Evolutionary conservation across 2,113 vertebrate species (phyloP).

Genomic region (Narcine bancroftii): DNA sequence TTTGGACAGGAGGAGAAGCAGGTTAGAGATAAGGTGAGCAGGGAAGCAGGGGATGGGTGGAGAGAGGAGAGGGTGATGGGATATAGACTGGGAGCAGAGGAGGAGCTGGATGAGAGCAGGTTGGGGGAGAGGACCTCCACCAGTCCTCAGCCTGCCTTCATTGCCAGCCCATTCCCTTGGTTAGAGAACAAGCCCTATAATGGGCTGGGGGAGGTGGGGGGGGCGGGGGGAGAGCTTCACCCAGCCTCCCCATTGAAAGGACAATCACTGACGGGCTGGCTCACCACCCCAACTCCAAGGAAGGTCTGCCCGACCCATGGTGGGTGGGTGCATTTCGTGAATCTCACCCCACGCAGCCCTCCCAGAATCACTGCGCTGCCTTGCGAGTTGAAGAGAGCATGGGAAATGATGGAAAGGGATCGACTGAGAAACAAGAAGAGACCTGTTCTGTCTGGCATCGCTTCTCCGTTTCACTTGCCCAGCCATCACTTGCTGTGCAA

Average conservation of each 20-base stretch:
- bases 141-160: not conserved
- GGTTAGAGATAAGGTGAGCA: no score
- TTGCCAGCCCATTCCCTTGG: not conserved
- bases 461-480: not conserved
- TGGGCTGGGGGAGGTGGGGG: no score
- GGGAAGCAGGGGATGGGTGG: no score
- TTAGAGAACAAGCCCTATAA: not conserved
- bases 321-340: no score
- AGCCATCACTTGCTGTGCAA: not conserved
- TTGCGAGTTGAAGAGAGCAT: not conserved
- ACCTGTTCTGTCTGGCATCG: constrained; percentile 27
- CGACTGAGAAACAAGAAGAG: not conserved
- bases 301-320: no score
- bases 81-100: no score
- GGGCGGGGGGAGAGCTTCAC: no score
- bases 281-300: not conserved
- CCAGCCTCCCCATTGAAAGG: not conserved
- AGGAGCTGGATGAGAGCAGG: no score
- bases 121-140: not conserved
- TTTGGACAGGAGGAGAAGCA: no score
- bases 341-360: no score
- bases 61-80: no score
- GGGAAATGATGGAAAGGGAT: constrained; percentile 3
- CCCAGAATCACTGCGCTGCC: not conserved
- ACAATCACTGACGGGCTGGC: not conserved